Evolutionary conservation across 1,140 invertebrate species (phyloP).

Genomic region (Reticulitermes speratus): DNA sequence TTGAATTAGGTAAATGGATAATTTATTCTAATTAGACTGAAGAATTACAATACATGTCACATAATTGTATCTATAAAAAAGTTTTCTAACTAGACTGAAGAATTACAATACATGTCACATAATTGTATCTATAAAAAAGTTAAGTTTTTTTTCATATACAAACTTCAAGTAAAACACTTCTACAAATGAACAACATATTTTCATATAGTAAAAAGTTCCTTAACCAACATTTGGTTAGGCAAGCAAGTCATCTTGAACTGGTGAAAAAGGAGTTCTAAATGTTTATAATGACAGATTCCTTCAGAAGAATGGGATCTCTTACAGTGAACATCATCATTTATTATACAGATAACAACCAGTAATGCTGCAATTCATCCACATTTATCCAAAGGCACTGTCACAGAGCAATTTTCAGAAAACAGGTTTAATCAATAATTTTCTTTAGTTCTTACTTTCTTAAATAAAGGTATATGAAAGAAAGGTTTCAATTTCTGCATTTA

Average conservation of each 20-base stretch:
- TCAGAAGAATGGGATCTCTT: not conserved
- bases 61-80: not conserved
- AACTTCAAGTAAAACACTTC: not conserved
- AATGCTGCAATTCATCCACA: too few relatives aligned
- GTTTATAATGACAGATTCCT: not conserved
- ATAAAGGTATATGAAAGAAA: too few relatives aligned
- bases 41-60: not conserved
- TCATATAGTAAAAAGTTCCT: not conserved
- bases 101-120: not conserved
- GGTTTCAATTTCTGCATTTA: too few relatives aligned
- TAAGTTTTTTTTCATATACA: not conserved
- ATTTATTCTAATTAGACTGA: not conserved
- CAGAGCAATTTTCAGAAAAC: too few relatives aligned
- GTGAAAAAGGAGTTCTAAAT: slow-evolving; percentile 19
- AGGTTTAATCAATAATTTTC: too few relatives aligned
- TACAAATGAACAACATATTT: not conserved
- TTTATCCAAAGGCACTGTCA: too few relatives aligned
- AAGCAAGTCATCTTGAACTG: not conserved
- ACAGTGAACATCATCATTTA: not conserved
- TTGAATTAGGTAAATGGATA: not conserved
- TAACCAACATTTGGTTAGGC: not conserved
- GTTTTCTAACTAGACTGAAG: not conserved
- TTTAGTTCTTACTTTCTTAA: too few relatives aligned
- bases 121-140: not conserved
- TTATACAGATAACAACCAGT: not conserved